These are phyloP conservation scores for Streptopelia turtur DNA, from an alignment of 2,797 vertebrate genomes.

Conservation along the genomic window DNA sequence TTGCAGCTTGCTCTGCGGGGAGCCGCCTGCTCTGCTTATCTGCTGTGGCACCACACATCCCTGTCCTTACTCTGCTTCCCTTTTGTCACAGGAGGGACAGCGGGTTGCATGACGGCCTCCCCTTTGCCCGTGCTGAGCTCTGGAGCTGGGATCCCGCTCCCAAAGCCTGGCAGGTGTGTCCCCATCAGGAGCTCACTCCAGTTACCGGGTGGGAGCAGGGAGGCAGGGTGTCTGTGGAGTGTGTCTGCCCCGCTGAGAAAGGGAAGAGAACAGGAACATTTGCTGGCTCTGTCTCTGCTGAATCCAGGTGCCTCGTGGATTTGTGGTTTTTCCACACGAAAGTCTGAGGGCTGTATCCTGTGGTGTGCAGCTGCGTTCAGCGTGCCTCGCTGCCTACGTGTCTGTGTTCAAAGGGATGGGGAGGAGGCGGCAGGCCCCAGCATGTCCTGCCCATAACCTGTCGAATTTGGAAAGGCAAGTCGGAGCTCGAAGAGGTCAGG, in stretches of 20 bases:
- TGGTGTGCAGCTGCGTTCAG: not conserved
- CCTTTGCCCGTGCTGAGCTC: fast-evolving
- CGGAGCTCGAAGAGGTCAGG: conserved; percentile 72
- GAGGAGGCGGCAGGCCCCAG: conserved; percentile 64
- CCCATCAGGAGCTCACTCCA: not conserved
- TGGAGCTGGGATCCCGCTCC: not conserved
- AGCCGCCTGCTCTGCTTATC: not conserved
- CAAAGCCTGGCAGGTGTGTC: not conserved
- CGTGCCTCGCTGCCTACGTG: conserved; percentile 60
- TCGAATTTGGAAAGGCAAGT: conserved; percentile 72
- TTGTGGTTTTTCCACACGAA: not conserved
- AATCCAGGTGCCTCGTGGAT: not conserved
- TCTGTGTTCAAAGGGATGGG: conserved; percentile 45
- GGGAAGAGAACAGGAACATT: not conserved
- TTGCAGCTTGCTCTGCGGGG: not conserved
- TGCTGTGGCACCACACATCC: not conserved
- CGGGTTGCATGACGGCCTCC: not conserved
- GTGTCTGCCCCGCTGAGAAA: not conserved
- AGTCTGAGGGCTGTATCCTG: not conserved
- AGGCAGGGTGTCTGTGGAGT: not conserved
- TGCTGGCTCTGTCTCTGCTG: not conserved
- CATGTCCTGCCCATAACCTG: conserved; percentile 65
- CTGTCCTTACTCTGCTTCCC: not conserved
- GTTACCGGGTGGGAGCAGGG: not conserved
- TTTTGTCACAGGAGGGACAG: not conserved